Conservation (phyloP, 2,888 invertebrate species). For the Microplitis deprimator region DNA sequence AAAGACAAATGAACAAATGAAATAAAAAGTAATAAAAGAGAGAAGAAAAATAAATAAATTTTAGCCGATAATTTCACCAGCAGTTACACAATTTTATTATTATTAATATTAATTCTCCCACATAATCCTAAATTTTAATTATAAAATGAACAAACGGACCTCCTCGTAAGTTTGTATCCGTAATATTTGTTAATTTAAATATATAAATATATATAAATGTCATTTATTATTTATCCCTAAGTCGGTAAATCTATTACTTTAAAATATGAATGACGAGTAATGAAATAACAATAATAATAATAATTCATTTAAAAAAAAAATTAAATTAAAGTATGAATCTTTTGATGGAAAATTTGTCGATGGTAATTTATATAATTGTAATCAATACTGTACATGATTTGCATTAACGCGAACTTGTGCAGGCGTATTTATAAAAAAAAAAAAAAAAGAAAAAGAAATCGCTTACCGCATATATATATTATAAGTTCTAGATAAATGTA, state of each 20-base stretch:
- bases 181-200: background rate
- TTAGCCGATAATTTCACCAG: conserved; percentile 39
- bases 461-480: conserved; percentile 7
- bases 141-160: background rate
- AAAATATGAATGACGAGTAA: conserved; percentile 1
- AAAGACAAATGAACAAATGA: background rate
- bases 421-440: conserved; percentile 11
- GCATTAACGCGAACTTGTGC: conserved; percentile 24
- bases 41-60: conserved; percentile 35
- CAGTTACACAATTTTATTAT: conserved; percentile 32
- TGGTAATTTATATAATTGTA: conserved; percentile 20
- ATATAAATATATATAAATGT: conserved; percentile 9
- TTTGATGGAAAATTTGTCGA: conserved; percentile 21
- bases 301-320: background rate
- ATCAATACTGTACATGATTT: conserved; percentile 43
- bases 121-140: background rate
- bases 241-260: background rate
- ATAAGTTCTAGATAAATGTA: conserved; percentile 16
- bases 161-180: background rate
- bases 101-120: conserved; percentile 10
- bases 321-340: background rate
- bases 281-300: conserved; percentile 3
- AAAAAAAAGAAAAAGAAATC: conserved; percentile 15
- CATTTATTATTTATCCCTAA: background rate
- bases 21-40: conserved; percentile 24